These are phyloP conservation scores for Atrina japonica DNA, from an alignment of 2,888 invertebrate genomes.

Conservation along the genomic window DNA sequence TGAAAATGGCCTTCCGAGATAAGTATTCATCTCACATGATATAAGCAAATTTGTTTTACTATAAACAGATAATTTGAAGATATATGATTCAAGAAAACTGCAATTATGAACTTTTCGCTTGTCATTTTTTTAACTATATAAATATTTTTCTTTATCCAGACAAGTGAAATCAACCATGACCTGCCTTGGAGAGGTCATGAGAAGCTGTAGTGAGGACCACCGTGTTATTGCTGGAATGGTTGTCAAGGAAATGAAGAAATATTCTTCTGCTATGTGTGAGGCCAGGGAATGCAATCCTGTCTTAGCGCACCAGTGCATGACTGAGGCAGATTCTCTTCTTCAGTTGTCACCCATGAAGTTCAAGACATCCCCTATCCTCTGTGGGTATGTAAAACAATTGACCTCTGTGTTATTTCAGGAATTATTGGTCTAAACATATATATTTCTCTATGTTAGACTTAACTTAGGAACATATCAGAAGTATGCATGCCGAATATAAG, in stretches of 20 bases:
- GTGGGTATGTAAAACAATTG: conserved; percentile 36
- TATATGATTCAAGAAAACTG: too few relatives aligned
- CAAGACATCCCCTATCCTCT: conserved; percentile 20
- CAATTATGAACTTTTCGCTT: too few relatives aligned
- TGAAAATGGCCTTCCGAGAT: too few relatives aligned
- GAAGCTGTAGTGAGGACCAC: conserved; percentile 12
- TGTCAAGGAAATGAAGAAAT: conserved; percentile 14
- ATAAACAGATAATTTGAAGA: too few relatives aligned
- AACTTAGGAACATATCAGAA: too few relatives aligned
- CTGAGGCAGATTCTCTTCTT: conserved; percentile 22
- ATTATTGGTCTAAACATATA: too few relatives aligned
- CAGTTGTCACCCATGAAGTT: conserved; percentile 12
- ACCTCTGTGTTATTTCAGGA: too few relatives aligned
- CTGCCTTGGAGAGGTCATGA: conserved; percentile 24
- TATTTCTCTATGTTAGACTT: too few relatives aligned
- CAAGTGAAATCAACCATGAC: conserved; percentile 31
- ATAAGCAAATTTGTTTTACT: too few relatives aligned
- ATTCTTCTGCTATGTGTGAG: conserved; percentile 27
- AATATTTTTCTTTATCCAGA: conserved; percentile 24
- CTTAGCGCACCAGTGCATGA: conserved; percentile 28
- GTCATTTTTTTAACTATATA: too few relatives aligned
- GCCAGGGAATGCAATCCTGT: conserved; percentile 26
- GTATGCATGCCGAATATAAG: too few relatives aligned
- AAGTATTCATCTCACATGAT: too few relatives aligned
- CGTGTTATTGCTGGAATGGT: conserved; percentile 13